Conservation (phyloP, 1,140 invertebrate genomes). For the Cyclina sinensis region DNA sequence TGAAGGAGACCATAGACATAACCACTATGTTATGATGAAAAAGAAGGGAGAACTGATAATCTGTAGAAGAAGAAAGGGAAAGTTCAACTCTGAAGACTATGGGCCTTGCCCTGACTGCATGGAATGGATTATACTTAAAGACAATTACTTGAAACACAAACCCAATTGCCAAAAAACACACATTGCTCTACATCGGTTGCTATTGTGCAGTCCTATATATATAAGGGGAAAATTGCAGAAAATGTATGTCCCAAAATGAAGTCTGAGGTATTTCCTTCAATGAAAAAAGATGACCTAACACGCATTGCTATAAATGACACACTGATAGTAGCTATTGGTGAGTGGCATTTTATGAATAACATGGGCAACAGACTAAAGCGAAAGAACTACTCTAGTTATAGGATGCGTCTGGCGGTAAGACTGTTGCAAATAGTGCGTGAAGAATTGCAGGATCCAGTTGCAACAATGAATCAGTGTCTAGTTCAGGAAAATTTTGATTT, state of each 20-base stretch:
- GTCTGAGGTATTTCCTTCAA: slow-evolving; percentile 37
- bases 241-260: background rate
- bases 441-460: background rate
- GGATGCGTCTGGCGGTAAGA: slow-evolving; percentile 7
- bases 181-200: background rate
- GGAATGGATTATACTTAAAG: background rate
- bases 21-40: slow-evolving; percentile 1
- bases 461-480: background rate
- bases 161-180: background rate
- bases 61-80: background rate
- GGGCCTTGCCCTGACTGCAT: slow-evolving; percentile 18
- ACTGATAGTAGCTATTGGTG: slow-evolving; percentile 1
- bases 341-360: slow-evolving; percentile 6
- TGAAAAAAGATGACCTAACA: slow-evolving; percentile 16
- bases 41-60: slow-evolving; percentile 14
- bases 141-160: background rate
- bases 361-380: slow-evolving; percentile 30
- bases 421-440: slow-evolving; percentile 8
- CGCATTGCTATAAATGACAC: background rate
- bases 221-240: background rate
- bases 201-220: slow-evolving; percentile 5
- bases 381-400: background rate
- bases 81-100: background rate
- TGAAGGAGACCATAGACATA: slow-evolving; percentile 1
- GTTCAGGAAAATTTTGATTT: background rate